These are phyloP conservation scores for Peromyscus aztecus DNA, from an alignment of 2,797 vertebrate species.

Conservation along the genomic window DNA sequence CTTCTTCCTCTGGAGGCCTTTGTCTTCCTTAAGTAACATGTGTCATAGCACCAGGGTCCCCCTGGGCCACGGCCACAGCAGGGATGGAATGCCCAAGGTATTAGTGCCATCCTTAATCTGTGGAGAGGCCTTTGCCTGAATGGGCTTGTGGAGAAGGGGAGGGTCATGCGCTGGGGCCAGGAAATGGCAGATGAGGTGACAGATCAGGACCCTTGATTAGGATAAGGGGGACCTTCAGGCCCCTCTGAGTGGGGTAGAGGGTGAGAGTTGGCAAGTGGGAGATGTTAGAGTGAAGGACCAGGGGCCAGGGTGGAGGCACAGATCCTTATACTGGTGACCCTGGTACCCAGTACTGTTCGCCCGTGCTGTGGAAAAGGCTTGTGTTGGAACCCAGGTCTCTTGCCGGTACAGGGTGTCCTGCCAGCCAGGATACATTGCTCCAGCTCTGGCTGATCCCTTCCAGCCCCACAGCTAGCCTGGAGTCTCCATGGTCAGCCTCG, in stretches of 20 bases:
- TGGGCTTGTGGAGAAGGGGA: no score
- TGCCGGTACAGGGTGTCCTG: fast-evolving
- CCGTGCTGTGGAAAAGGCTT: not conserved
- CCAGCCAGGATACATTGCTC: not conserved
- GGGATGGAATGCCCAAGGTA: not conserved
- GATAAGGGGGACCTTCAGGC: not conserved
- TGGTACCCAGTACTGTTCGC: not conserved
- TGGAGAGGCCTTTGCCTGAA: not conserved
- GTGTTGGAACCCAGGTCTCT: not conserved
- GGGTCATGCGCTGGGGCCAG: not conserved
- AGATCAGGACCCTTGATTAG: not conserved
- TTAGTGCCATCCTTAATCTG: not conserved
- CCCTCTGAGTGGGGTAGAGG: not conserved
- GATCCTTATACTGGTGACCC: not conserved
- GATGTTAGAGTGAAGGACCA: not conserved
- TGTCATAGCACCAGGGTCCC: not conserved
- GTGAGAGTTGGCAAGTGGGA: not conserved
- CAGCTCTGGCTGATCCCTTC: not conserved
- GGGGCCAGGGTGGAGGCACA: not conserved
- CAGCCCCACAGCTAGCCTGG: not conserved
- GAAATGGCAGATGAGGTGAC: not conserved
- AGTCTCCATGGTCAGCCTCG: no score
- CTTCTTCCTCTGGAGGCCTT: not conserved
- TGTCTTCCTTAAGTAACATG: not conserved
- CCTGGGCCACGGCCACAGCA: not conserved